phyloP scores from a whole-genome alignment of 2,797 vertebrate genomes.

The Tokudaia muenninki region DNA sequence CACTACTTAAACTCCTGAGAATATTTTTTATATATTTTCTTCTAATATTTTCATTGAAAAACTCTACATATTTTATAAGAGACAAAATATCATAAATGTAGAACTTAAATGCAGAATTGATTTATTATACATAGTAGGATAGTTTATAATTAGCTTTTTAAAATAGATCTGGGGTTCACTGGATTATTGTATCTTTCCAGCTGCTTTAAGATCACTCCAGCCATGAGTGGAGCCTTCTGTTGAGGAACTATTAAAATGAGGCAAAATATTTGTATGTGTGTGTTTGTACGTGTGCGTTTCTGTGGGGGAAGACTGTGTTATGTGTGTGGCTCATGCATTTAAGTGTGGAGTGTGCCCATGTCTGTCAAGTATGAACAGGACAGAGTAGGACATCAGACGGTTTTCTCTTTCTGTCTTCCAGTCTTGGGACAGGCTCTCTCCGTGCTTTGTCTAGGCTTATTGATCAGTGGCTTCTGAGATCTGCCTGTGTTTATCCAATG shows the following conservation, averaged over 20 bases:
- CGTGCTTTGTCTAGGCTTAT: background rate
- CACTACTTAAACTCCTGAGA: constrained; percentile 21
- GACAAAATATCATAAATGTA: constrained; percentile 23
- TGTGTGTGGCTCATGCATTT: background rate
- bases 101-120: background rate
- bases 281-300: background rate
- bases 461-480: background rate
- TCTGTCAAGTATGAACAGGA: background rate
- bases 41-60: constrained; percentile 60
- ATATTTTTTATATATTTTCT: constrained; percentile 50
- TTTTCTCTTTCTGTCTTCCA: background rate
- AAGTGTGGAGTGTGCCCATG: background rate
- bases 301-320: background rate
- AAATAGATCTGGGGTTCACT: background rate
- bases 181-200: constrained; percentile 41
- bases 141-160: constrained; percentile 19
- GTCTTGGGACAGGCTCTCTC: background rate
- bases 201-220: constrained; percentile 2
- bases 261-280: constrained; percentile 20
- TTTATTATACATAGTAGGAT: constrained; percentile 6
- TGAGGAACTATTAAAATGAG: constrained; percentile 15
- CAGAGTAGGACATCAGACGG: background rate
- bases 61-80: constrained; percentile 4
- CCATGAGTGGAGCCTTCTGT: background rate
- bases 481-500: background rate